Conservation (phyloP, 2,113 vertebrate species). For the Aptenodytes forsteri region DNA sequence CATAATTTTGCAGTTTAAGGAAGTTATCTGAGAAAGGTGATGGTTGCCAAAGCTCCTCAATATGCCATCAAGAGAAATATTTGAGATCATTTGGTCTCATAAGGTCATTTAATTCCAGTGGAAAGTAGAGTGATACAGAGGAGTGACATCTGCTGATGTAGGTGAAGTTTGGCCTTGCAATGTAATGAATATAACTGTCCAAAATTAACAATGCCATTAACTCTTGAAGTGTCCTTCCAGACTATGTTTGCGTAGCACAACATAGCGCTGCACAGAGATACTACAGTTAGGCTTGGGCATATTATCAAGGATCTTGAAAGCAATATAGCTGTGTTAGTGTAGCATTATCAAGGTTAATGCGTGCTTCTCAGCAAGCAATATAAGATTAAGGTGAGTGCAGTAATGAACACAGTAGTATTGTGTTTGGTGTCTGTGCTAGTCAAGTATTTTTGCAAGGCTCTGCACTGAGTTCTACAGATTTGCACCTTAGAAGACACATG, state of each 20-base stretch:
- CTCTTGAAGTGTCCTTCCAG: background rate
- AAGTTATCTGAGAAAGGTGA: background rate
- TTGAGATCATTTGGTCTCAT: background rate
- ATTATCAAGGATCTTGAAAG: background rate
- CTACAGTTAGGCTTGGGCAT: accelerated
- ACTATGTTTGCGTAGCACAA: background rate
- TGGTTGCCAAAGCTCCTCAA: background rate
- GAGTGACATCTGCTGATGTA: background rate
- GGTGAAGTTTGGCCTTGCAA: background rate
- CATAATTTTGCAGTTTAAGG: conserved; percentile 2
- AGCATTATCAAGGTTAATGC: background rate
- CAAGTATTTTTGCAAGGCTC: background rate
- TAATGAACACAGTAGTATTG: background rate
- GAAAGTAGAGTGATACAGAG: background rate
- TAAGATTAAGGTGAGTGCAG: background rate
- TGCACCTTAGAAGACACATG: background rate
- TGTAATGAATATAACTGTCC: background rate
- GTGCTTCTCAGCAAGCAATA: background rate
- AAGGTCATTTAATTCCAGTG: background rate
- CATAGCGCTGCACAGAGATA: background rate
- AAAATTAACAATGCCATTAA: background rate
- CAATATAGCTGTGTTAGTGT: background rate
- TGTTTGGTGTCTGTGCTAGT: background rate
- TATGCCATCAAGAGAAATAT: background rate
- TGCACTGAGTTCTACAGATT: background rate